These are phyloP conservation scores for Tribolium castaneum DNA, from an alignment of 1,140 invertebrate species.

Conservation along the genomic window DNA sequence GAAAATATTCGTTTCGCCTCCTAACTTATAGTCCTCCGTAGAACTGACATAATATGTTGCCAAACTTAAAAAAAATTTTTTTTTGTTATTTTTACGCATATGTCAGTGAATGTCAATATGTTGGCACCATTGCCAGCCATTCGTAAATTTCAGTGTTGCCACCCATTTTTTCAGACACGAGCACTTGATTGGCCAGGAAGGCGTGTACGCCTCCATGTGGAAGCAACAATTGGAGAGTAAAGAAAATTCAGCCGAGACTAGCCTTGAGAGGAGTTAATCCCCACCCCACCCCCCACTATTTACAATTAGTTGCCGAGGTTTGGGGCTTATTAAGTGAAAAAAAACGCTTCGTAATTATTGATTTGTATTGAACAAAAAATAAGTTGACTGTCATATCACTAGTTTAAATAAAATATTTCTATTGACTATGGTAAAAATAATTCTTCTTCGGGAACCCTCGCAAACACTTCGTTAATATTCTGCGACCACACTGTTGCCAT, in stretches of 20 bases:
- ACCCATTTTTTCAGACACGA: conserved; percentile 74
- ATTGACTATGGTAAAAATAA: conserved; percentile 2
- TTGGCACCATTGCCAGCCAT: not conserved
- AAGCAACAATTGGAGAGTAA: conserved; percentile 79
- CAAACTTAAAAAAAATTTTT: too few relatives aligned
- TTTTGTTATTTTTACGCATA: too few relatives aligned
- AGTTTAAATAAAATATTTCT: not conserved
- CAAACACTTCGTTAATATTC: conserved; percentile 11
- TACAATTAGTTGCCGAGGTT: not conserved
- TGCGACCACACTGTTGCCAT: not conserved
- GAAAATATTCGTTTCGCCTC: too few relatives aligned
- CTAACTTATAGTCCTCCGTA: too few relatives aligned
- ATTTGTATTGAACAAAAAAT: not conserved
- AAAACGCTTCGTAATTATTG: not conserved
- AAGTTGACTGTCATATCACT: not conserved
- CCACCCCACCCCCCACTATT: too few relatives aligned
- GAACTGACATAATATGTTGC: too few relatives aligned
- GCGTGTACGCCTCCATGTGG: conserved; percentile 88
- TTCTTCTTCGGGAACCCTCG: conserved; percentile 14
- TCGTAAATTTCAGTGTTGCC: not conserved
- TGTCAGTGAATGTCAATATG: too few relatives aligned
- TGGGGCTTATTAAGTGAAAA: not conserved
- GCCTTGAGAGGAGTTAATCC: conserved; percentile 24
- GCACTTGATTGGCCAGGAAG: conserved; percentile 74
- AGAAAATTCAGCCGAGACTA: conserved; percentile 59